Conservation (phyloP, 2,797 vertebrate species). For the Channallabes apus region DNA sequence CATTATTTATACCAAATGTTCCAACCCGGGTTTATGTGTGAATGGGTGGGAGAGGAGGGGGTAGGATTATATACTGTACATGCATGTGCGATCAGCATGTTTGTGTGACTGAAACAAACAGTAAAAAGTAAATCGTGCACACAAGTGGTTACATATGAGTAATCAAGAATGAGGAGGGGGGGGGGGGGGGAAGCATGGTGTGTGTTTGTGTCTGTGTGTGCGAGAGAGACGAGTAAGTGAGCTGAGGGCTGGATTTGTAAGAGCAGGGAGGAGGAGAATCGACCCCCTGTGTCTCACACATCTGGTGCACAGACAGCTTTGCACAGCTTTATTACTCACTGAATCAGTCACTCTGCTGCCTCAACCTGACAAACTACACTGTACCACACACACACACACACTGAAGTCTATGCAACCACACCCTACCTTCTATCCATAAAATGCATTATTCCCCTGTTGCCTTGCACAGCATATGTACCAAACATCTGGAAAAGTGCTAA, state of each 20-base stretch:
- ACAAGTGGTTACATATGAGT: slow-evolving; percentile 9
- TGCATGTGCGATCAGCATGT: neutral
- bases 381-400: slow-evolving; percentile 35
- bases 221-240: slow-evolving; percentile 22
- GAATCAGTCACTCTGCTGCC: slow-evolving; percentile 42
- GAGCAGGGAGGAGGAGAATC: slow-evolving; percentile 56
- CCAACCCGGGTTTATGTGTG: neutral
- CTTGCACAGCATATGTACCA: neutral
- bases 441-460: slow-evolving; percentile 1
- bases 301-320: slow-evolving; percentile 79
- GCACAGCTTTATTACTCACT: slow-evolving; percentile 48
- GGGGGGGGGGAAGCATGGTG: neutral
- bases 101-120: neutral
- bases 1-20: slow-evolving; percentile 13
- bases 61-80: neutral
- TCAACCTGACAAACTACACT: slow-evolving; percentile 25
- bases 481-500: slow-evolving; percentile 10
- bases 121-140: neutral
- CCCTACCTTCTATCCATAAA: slow-evolving; percentile 5
- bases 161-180: neutral
- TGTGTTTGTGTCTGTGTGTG: slow-evolving; percentile 8
- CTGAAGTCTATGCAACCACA: slow-evolving; percentile 11
- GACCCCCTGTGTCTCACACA: slow-evolving; percentile 69
- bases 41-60: neutral
- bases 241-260: slow-evolving; percentile 40